Percentiles rank a stretch among this genome's conserved stretches.
These are phyloP conservation scores for Macrophya annulata DNA, from an alignment of 2,888 invertebrate genomes.

Conservation along the genomic window DNA sequence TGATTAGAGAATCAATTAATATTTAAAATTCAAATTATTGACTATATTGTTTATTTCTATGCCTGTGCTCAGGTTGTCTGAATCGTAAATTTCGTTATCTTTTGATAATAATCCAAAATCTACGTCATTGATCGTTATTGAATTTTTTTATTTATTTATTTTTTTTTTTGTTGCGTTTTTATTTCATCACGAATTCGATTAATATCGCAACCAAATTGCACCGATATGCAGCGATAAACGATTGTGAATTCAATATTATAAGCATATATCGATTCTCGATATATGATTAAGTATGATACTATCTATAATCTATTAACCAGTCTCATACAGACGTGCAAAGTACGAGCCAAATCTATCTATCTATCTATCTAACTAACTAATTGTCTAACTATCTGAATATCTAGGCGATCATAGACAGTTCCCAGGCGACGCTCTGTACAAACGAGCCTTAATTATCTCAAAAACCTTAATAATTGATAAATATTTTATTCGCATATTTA, in stretches of 20 bases:
- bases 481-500: neutral
- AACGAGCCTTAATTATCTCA: conserved; percentile 17
- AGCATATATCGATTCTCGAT: neutral
- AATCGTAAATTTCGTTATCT: too few species aligned
- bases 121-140: neutral
- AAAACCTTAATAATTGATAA: neutral
- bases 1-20: neutral
- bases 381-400: conserved; percentile 17
- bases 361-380: conserved; percentile 14
- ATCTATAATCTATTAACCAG: conserved; percentile 41
- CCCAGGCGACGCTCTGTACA: conserved; percentile 41
- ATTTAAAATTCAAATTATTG: neutral
- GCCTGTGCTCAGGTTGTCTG: neutral
- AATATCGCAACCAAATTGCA: neutral
- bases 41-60: neutral
- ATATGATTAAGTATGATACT: neutral
- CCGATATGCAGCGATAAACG: neutral
- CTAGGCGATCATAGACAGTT: conserved; percentile 40
- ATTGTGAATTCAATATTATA: neutral
- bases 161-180: too few species aligned
- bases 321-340: conserved; percentile 50
- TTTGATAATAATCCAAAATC: neutral
- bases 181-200: neutral
- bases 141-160: too few species aligned
- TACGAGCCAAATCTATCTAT: conserved; percentile 42